A percentile compares a stretch with the other conserved stretches of the same genome.
phyloP scores from a whole-genome alignment of 2,113 vertebrate species.

The Haplochromis burtoni region DNA sequence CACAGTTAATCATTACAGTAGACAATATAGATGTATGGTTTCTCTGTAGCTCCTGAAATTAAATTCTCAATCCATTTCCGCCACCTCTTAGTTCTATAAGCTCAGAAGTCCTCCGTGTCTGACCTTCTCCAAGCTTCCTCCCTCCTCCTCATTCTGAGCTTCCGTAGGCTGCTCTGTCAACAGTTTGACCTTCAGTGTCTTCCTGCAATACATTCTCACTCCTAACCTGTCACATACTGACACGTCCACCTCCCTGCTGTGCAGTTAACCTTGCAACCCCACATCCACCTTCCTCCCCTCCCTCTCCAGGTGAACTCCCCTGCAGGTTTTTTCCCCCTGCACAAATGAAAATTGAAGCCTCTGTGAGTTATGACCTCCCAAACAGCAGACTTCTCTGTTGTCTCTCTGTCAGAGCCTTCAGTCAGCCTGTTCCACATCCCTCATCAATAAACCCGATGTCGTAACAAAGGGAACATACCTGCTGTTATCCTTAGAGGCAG shows the following conservation, averaged over 20 bases:
- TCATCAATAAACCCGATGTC: not conserved
- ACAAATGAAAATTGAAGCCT: not conserved
- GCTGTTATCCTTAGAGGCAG: not conserved
- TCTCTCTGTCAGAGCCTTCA: not conserved
- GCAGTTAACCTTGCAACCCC: not conserved
- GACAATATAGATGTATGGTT: not conserved
- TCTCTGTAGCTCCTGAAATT: not conserved
- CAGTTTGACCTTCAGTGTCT: not conserved
- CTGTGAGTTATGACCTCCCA: not conserved
- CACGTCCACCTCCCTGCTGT: not conserved
- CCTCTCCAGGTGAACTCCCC: not conserved
- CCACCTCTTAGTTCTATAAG: not conserved
- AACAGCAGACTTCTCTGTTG: not conserved
- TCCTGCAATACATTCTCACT: not conserved
- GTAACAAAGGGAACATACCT: not conserved
- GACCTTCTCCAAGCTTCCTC: not conserved
- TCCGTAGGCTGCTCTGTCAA: not conserved
- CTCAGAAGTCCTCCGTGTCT: not conserved
- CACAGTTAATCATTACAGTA: not conserved
- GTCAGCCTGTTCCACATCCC: not conserved
- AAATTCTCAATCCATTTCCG: not conserved
- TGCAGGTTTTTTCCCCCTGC: not conserved
- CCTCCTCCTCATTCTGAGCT: not conserved
- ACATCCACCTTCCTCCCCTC: not conserved
- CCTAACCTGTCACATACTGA: not conserved